Evolutionary conservation across 1,140 invertebrate species (phyloP), one percentile per base, ranked within the genome.

Genomic region (Harpegnathos saltator): DNA sequence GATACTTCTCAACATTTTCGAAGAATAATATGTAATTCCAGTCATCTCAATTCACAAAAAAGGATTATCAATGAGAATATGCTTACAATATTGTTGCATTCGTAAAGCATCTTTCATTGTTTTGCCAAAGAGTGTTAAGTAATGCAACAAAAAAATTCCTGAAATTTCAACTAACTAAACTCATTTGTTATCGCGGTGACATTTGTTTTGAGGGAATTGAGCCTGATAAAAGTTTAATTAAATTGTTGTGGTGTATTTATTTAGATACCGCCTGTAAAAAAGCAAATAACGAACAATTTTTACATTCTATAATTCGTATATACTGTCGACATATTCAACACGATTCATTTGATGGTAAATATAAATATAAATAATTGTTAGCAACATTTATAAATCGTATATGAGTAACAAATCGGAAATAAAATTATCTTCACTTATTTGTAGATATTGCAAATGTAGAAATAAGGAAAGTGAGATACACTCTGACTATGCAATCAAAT

Each of bases 61-160:
- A 17, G n/a, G 3, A 26, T 2, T 52, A 52, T 29, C n/a, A 33
- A 77, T 56, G n/a, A 65, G n/a, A 59, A 52, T 74, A 74, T 65
- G 44, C 71, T 85, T 73, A 44, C 33, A 73, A 22, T 80, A 72
- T 75, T 22, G n/a, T 75, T 83, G 63, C 78, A 66, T 52, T 69
- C 17, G 50, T 71, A 85, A 83, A 85, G 61, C 58, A 63, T 58
- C 75, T 63, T 56, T 83, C 44, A 24, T 74, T 72, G 61, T 83
- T 83, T 87, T 85, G 75, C 62, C 65, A 83, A 85, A 85, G 59
- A 87, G 58, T 82, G 83, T 82, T 58, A 83, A 87, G 72, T 72
- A 62, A 9, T 50, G 54, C 52, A 72, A 66, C 26, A 71, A 73
- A 58, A 73, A 58, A 22, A 48, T 73, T 29, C n/a, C n/a, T 17